A percentile compares a stretch with the other conserved stretches of the same genome.
Conservation (phyloP, 1,140 invertebrate genomes). For the Anoplophora glabripennis region DNA sequence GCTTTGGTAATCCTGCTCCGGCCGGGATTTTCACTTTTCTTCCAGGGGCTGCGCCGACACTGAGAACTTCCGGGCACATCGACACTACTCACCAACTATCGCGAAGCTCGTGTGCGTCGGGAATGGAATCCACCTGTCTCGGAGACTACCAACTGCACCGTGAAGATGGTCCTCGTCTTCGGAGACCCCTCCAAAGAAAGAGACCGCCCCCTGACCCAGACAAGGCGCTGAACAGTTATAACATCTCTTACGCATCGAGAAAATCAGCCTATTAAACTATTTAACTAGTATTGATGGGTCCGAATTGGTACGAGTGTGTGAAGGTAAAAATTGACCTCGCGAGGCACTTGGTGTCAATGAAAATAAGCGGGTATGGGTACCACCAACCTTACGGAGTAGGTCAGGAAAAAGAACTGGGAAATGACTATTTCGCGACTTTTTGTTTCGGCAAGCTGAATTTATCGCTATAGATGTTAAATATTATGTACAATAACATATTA, state of each 20-base stretch:
- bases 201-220: constrained; percentile 57
- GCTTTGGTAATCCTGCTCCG: constrained; percentile 17
- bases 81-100: constrained; percentile 21
- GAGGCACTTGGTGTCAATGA: too few species aligned
- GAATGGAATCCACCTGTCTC: constrained; percentile 58
- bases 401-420: too few species aligned
- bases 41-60: neutral
- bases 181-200: constrained; percentile 26
- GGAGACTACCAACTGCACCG: constrained; percentile 49
- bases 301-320: too few species aligned
- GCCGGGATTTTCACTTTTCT: constrained; percentile 10
- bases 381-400: too few species aligned
- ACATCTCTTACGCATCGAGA: constrained; percentile 28
- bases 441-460: too few species aligned
- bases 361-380: too few species aligned
- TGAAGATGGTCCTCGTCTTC: constrained; percentile 14
- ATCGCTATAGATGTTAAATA: too few species aligned
- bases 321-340: too few species aligned
- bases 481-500: too few species aligned
- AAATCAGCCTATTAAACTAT: constrained; percentile 22
- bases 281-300: constrained; percentile 12
- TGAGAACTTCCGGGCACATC: neutral
- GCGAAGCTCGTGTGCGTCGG: constrained; percentile 38
- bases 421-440: too few species aligned
- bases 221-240: constrained; percentile 56